Evolutionary conservation across 2,888 invertebrate species (phyloP), one percentile per base, ranked within the genome.

Genomic region (Xylocampa areola): DNA sequence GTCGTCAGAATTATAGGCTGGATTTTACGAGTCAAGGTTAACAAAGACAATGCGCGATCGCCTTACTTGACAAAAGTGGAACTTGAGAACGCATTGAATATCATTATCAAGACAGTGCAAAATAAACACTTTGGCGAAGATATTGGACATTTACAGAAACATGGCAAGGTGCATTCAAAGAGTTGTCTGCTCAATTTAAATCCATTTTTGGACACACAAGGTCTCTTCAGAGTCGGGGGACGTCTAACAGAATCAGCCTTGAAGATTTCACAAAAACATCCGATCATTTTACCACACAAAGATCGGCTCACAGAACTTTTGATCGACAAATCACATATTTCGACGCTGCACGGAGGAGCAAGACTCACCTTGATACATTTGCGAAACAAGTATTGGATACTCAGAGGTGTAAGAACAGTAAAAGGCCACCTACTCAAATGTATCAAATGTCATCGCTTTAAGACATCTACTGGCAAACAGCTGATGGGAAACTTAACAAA

Each of bases 1-100:
- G n/a, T n/a, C n/a, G n/a, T n/a, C 11, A 19, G 45, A 47, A 35
- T 47, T 23, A 5, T 47, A 27, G 8, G 17, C n/a, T 47, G 27
- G 45, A 36, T 47, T 5, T 13, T 36, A 27, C 35, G 45, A 11
- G 27, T 47, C 19, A 47, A 17, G 3, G n/a, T n/a, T n/a, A 35
- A 23, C 36, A 27, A 47, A 47, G 8, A 4, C 19, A 17, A 27
- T 5, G 2, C 16, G 27, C 36, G 27, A 25, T 2, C 45, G n/a
- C 25, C 35, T 21, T 47, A 47, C 27, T 19, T 47, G 4, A 36
- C 36, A 19, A 8, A 17, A 27, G 1, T 2, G 3, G 47, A 47
- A 27, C 11, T 47, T 17, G 19, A 47, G n/a, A 36, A 5, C 11
- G 27, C 36, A 17, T 1, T 6, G 2, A 35, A 36, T 11, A 2